These are phyloP conservation scores for Fulmarus glacialis DNA, from an alignment of 2,113 vertebrate genomes.

Conservation along the genomic window DNA sequence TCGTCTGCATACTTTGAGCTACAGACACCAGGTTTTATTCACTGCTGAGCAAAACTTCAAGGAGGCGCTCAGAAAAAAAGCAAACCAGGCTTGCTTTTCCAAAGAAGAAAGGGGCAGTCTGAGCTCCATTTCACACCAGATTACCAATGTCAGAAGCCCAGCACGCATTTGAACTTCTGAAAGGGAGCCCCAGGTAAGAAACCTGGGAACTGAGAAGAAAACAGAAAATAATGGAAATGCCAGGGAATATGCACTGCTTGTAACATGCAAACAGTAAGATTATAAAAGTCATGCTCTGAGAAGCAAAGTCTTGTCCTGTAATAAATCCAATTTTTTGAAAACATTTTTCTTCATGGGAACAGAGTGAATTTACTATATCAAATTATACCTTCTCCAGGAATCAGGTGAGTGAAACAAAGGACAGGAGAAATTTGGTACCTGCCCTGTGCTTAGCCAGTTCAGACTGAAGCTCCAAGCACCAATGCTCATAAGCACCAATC, in stretches of 20 bases:
- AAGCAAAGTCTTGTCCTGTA: not conserved
- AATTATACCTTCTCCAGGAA: not conserved
- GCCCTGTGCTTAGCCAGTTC: not conserved
- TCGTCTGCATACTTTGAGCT: not conserved
- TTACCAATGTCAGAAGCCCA: not conserved
- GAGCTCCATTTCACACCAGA: not conserved
- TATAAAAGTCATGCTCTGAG: not conserved
- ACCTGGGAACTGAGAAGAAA: not conserved
- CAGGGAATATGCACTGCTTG: not conserved
- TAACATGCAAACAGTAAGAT: not conserved
- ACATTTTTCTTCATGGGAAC: not conserved
- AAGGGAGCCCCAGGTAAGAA: not conserved
- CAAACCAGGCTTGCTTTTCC: not conserved
- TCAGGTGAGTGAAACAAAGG: not conserved
- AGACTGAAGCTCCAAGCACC: not conserved
- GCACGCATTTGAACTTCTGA: not conserved
- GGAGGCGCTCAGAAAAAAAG: not conserved
- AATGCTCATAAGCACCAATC: rapidly evolving
- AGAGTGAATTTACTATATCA: not conserved
- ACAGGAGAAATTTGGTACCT: not conserved
- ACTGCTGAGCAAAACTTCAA: not conserved
- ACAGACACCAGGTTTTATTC: not conserved
- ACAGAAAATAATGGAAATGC: not conserved
- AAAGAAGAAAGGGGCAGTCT: not conserved
- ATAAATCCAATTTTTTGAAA: not conserved